Percentiles rank a stretch among this genome's conserved stretches.
Evolutionary conservation across 2,113 vertebrate species (phyloP).

Genomic region (Podilymbus podiceps): DNA sequence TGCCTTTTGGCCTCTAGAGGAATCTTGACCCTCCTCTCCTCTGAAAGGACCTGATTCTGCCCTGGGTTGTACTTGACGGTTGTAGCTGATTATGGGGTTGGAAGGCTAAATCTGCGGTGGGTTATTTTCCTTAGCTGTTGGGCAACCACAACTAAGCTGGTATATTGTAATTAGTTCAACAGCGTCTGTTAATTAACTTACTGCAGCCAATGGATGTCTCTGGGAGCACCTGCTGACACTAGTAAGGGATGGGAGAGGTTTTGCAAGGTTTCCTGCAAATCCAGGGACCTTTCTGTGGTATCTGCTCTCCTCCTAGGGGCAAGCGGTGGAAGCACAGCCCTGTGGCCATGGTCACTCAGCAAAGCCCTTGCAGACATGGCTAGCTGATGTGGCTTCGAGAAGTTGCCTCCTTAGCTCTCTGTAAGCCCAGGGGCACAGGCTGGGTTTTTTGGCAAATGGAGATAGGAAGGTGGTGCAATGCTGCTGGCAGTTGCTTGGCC

Average conservation of each 20-base stretch:
- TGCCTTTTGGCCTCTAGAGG: background rate
- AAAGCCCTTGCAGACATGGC: background rate
- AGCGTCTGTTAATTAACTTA: background rate
- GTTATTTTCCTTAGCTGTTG: slow-evolving; percentile 7
- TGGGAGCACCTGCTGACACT: background rate
- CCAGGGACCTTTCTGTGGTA: slow-evolving; percentile 45
- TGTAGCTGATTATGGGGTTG: background rate
- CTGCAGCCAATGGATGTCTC: background rate
- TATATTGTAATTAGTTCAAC: background rate
- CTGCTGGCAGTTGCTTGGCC: background rate
- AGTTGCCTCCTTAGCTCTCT: background rate
- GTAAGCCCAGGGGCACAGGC: background rate
- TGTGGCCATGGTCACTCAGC: background rate
- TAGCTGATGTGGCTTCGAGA: background rate
- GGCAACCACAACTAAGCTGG: background rate
- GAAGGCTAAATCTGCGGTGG: background rate
- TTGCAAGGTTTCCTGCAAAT: background rate
- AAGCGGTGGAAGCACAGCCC: slow-evolving; percentile 53
- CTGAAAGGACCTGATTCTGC: background rate
- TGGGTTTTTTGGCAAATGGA: background rate
- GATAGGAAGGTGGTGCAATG: background rate
- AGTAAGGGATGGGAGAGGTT: background rate
- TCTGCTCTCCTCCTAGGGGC: slow-evolving; percentile 78
- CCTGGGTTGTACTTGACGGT: background rate
- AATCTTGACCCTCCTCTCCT: background rate